phyloP scores from a whole-genome alignment of 1,140 invertebrate species.

The Lepidurus couesii region DNA sequence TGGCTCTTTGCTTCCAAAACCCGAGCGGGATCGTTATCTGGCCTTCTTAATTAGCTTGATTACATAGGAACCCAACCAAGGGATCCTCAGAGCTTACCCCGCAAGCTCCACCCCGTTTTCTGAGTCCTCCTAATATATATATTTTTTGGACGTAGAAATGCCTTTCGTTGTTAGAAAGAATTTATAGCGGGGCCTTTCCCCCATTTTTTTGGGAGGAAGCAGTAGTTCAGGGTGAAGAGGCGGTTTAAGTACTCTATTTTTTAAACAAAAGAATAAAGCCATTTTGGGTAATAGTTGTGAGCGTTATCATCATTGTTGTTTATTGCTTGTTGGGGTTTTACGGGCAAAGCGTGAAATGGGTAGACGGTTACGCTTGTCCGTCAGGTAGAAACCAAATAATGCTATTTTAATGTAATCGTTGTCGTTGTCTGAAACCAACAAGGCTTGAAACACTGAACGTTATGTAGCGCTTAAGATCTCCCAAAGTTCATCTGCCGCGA shows the following conservation, averaged over 20 bases:
- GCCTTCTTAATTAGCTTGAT: constrained; percentile 15
- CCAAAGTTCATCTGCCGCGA: background rate
- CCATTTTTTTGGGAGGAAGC: background rate
- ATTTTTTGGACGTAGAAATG: background rate
- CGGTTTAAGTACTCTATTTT: background rate
- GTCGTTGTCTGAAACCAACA: background rate
- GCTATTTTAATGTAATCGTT: background rate
- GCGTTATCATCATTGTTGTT: background rate
- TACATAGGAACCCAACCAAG: constrained; percentile 6
- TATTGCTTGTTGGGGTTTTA: background rate
- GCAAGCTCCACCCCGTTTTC: background rate
- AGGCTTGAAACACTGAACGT: background rate
- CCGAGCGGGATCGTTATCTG: background rate
- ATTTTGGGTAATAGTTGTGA: background rate
- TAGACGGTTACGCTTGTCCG: background rate
- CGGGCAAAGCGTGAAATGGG: background rate
- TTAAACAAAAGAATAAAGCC: background rate
- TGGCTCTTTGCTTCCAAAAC: background rate
- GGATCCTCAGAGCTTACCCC: background rate
- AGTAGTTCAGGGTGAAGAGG: background rate
- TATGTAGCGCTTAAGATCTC: background rate
- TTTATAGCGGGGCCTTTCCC: background rate
- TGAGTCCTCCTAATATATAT: background rate
- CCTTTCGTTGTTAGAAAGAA: background rate
- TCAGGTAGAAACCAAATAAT: background rate